Percentiles rank a stretch among this genome's conserved stretches.
Conservation (phyloP, 2,797 vertebrate genomes). For the Halcyon leucocephala region DNA sequence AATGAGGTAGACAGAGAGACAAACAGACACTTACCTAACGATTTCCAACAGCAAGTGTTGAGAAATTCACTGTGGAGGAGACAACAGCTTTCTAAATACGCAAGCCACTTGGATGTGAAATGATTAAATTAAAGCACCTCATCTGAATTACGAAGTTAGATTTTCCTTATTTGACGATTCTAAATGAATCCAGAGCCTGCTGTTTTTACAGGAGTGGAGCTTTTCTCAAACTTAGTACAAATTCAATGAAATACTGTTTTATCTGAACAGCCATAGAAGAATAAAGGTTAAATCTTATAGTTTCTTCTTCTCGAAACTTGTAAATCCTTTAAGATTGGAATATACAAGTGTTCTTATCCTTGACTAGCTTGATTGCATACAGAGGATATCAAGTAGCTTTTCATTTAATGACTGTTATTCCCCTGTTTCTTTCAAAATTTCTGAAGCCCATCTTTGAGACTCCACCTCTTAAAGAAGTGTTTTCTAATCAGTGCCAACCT, state of each 20-base stretch:
- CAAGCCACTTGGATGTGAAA: background rate
- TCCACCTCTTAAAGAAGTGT: background rate
- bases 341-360: background rate
- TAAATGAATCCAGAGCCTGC: background rate
- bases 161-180: slow-evolving; percentile 4
- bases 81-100: background rate
- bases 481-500: background rate
- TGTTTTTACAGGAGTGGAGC: background rate
- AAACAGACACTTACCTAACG: background rate
- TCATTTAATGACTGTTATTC: background rate
- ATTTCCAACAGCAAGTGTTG: background rate
- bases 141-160: background rate
- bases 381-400: background rate
- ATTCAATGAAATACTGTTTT: background rate
- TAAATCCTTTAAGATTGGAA: background rate
- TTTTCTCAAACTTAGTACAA: background rate
- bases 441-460: background rate
- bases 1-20: background rate
- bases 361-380: background rate
- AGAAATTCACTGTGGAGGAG: background rate
- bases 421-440: background rate
- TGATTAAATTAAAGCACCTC: background rate
- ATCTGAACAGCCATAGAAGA: background rate
- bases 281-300: background rate
- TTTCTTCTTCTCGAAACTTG: background rate